Conservation (phyloP, 1,140 invertebrate genomes). For the Drosophila mojavensis region DNA sequence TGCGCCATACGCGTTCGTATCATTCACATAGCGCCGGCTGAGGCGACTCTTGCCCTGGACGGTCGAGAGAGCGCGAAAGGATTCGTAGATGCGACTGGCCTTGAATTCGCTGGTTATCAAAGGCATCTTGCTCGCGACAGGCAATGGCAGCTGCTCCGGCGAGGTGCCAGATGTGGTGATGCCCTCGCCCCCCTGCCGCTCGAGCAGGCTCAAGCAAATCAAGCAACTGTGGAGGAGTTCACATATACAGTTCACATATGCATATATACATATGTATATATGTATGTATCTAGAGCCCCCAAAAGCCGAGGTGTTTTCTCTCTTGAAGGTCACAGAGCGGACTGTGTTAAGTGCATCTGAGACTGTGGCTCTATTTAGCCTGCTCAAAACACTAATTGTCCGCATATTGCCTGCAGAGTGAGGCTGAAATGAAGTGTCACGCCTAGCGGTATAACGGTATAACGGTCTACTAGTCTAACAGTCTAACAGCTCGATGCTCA, state of each 20-base stretch:
- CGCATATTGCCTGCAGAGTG: neutral
- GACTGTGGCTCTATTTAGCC: neutral
- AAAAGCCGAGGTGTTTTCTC: neutral
- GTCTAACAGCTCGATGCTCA: constrained; percentile 3
- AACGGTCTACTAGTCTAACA: neutral
- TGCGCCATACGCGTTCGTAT: neutral
- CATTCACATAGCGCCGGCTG: constrained; percentile 19
- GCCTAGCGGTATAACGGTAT: no score
- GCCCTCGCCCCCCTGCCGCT: constrained; percentile 10
- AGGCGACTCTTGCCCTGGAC: constrained; percentile 12
- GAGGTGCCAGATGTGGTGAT: constrained; percentile 8
- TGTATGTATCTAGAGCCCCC: no score
- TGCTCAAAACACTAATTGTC: neutral
- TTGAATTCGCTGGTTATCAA: constrained; percentile 63
- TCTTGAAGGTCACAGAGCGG: no score
- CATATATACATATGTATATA: no score
- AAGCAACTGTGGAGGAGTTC: constrained; percentile 21
- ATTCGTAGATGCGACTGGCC: constrained; percentile 73
- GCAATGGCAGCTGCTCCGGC: constrained; percentile 2
- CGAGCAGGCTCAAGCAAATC: constrained; percentile 20
- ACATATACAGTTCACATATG: no score
- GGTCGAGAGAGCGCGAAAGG: constrained; percentile 47
- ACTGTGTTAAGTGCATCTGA: neutral
- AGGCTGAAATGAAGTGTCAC: constrained; percentile 14
- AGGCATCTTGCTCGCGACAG: constrained; percentile 34